Base-by-base conservation (phyloP, 2,113 vertebrate genomes). In the Paratilapia polleni region DNA sequence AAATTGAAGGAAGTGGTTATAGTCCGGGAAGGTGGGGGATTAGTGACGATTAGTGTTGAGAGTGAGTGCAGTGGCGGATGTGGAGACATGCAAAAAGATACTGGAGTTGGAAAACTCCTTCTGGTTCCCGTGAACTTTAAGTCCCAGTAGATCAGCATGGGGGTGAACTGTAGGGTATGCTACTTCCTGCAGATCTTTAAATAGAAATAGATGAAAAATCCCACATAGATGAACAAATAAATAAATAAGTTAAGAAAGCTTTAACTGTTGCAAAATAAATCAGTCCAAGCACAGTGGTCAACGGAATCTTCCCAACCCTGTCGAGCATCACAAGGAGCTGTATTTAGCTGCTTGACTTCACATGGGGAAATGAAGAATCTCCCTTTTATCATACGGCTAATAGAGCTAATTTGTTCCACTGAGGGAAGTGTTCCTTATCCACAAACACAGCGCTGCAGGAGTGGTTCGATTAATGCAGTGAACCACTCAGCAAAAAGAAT, bases 361-460 rank as follows among this genome's bases (percentile, higher is more conserved):
- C 88, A 83, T 47, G 66, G 84, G 81, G 80, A 90, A 87, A 88
- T 77, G 58, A 74, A 92, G 87, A 91, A 66, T 90, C 80, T 91
- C 74, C 77, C 83, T 94, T 92, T 91, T 90, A 92, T 94, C 91
- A 86, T 62, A 82, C 31, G 8, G 74, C 87, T 92, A 94, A 94
- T 92, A 83, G 87, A 90, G 90, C 82, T 93, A 92, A 94, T 95
- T 94, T 95, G 92, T 93, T 92, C 91, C 93, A 92, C 91, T 68
- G 90, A 92, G 92, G 80, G 77, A 93, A 92, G 84, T 75, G 88
- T 90, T 94, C 79, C 80, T 91, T 78, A 68, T 92, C 86, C 79
- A 84, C 87, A 93, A 87, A 94, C 83, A 85, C 85, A 84, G 80
- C 61, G 31, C 93, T 80, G 89, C 90, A 89, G 92, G 90, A 94